A percentile compares a stretch with the other conserved stretches of the same genome.
These are phyloP conservation scores for Sinocyclocheilus grahami DNA, from an alignment of 2,113 vertebrate genomes.

Conservation along the genomic window DNA sequence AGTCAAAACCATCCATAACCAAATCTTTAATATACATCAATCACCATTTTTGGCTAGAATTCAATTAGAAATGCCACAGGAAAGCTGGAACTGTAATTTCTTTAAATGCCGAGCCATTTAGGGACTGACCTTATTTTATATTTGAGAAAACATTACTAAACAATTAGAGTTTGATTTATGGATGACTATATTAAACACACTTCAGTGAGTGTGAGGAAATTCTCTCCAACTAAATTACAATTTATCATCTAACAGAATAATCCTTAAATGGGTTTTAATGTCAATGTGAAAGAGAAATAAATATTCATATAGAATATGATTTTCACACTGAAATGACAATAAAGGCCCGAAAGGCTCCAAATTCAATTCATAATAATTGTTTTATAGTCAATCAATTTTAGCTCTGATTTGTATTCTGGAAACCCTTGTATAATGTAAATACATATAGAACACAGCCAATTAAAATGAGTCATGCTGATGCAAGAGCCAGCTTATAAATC, in stretches of 20 bases:
- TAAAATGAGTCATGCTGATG: slow-evolving; percentile 15
- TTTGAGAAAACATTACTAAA: not conserved
- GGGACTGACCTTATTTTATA: not conserved
- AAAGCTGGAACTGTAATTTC: slow-evolving; percentile 1
- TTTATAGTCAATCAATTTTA: not conserved
- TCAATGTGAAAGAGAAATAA: not conserved
- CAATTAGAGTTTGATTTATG: not conserved
- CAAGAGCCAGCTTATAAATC: not conserved
- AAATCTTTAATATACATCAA: not conserved
- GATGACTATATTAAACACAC: not conserved
- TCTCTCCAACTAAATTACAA: not conserved
- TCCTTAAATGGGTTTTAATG: not conserved
- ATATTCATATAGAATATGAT: not conserved
- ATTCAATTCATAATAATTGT: not conserved
- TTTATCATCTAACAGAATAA: not conserved
- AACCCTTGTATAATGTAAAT: not conserved
- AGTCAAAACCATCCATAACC: not conserved
- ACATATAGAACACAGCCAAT: not conserved
- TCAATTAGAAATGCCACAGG: not conserved
- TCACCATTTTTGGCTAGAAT: not conserved
- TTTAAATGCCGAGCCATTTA: not conserved
- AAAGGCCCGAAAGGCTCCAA: not conserved
- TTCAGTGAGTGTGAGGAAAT: not conserved
- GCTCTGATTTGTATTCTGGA: not conserved
- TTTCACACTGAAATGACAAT: not conserved